Evolutionary conservation across 2,113 vertebrate species (phyloP).

Genomic region (Cavia aperea): DNA sequence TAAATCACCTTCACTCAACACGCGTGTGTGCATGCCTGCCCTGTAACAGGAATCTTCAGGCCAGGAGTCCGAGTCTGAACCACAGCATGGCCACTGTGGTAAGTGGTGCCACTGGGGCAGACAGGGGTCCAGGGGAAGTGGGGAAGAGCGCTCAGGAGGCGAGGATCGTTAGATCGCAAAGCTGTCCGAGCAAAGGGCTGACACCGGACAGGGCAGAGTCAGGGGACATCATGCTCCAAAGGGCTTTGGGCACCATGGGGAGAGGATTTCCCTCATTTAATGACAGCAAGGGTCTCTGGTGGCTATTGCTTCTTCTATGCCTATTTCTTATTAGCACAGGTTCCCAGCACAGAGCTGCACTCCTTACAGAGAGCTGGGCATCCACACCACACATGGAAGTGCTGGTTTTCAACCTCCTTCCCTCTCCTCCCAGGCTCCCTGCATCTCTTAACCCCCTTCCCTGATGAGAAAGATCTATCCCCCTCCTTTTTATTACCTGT

Average conservation of each 20-base stretch:
- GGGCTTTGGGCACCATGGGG: accelerated
- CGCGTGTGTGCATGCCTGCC: not conserved
- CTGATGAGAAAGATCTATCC: not conserved
- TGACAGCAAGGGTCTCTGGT: not conserved
- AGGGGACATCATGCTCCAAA: not conserved
- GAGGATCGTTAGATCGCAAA: not conserved
- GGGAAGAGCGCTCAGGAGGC: not conserved
- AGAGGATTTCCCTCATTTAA: not conserved
- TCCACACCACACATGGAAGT: not conserved
- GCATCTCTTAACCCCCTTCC: not conserved
- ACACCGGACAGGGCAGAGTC: not conserved
- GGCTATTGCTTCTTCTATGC: not conserved
- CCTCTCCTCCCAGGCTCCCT: not conserved
- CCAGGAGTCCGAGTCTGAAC: not conserved
- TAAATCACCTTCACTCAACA: not conserved
- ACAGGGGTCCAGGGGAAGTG: not conserved
- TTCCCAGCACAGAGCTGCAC: not conserved
- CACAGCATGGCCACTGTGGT: not conserved
- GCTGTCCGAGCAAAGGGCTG: not conserved
- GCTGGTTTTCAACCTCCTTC: not conserved
- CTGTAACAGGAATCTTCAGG: not conserved
- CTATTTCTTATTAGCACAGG: not conserved
- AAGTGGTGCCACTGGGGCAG: not conserved
- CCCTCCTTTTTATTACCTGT: not conserved
- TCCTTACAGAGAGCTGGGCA: not conserved